Evolutionary conservation across 2,797 vertebrate species (phyloP).

Genomic region (Onychomys torridus): DNA sequence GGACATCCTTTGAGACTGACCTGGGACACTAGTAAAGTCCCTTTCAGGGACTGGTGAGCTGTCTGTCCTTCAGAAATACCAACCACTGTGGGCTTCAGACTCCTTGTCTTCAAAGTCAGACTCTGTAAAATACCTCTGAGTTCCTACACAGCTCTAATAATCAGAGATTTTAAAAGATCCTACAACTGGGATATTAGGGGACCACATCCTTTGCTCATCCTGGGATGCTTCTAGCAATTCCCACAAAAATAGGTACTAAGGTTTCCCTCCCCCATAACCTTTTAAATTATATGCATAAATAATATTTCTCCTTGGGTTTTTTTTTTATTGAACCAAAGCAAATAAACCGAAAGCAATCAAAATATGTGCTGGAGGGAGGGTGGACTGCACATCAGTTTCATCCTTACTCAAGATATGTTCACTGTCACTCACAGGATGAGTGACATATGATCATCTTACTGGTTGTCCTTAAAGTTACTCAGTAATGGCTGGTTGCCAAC

Average conservation of each 20-base stretch:
- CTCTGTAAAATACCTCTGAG: background rate
- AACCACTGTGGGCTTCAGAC: background rate
- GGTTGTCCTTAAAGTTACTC: constrained; percentile 3
- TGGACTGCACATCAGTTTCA: background rate
- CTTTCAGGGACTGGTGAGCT: background rate
- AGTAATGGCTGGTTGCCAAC: background rate
- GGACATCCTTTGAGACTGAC: background rate
- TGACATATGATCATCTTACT: background rate
- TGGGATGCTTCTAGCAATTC: constrained; percentile 6
- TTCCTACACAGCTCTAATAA: background rate
- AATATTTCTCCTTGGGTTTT: background rate
- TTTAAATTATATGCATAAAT: background rate
- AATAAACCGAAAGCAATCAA: background rate
- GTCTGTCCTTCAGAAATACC: background rate
- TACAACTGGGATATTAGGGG: background rate
- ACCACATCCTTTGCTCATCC: background rate
- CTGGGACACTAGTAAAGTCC: background rate
- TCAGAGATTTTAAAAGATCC: background rate
- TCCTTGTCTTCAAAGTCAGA: background rate
- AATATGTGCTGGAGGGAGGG: background rate
- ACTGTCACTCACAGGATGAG: background rate
- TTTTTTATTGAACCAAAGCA: constrained; percentile 17
- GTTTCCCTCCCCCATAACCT: background rate
- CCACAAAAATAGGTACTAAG: background rate
- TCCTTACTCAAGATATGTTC: background rate